phyloP scores from a whole-genome alignment of 2,888 invertebrate genomes.

The Athetis lepigone region DNA sequence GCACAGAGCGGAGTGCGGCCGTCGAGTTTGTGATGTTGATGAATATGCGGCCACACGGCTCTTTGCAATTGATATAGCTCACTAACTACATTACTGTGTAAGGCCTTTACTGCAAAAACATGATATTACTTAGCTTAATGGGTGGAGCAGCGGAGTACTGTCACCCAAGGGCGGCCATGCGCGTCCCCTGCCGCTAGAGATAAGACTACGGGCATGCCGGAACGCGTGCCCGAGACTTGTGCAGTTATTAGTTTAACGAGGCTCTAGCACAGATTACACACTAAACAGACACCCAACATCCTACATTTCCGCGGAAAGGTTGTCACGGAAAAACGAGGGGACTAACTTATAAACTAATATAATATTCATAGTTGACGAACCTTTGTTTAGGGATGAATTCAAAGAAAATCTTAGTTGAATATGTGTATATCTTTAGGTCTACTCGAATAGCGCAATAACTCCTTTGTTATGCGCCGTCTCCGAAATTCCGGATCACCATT shows the following conservation, averaged over 20 bases:
- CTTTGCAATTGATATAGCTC: slow-evolving; percentile 44
- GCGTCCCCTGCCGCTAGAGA: slow-evolving; percentile 6
- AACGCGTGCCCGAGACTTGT: slow-evolving; percentile 21
- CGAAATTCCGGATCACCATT: slow-evolving; percentile 12
- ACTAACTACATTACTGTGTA: slow-evolving; percentile 40
- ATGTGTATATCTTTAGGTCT: slow-evolving; percentile 17
- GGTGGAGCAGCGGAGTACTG: slow-evolving; percentile 1
- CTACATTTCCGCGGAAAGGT: slow-evolving; percentile 10
- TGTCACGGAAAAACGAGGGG: background rate
- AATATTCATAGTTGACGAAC: slow-evolving; percentile 6
- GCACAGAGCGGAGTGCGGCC: slow-evolving; percentile 24
- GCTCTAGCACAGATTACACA: slow-evolving; percentile 40
- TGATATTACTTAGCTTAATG: slow-evolving; percentile 28
- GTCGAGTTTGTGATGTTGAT: slow-evolving; percentile 46
- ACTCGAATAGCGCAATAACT: slow-evolving; percentile 12
- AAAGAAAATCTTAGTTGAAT: slow-evolving; percentile 8
- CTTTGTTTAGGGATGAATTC: slow-evolving; percentile 1
- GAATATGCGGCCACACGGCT: slow-evolving; percentile 55
- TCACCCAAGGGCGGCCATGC: slow-evolving; percentile 3
- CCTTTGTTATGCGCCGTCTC: slow-evolving; percentile 23
- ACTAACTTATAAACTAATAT: slow-evolving; percentile 7
- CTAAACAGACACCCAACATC: slow-evolving; percentile 18
- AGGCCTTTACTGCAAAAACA: slow-evolving; percentile 28
- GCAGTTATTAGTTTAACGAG: slow-evolving; percentile 38
- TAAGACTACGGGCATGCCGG: slow-evolving; percentile 20